Conservation (phyloP, 92 coral and sea anemone genomes). For the Paragorgia papillata region DNA sequence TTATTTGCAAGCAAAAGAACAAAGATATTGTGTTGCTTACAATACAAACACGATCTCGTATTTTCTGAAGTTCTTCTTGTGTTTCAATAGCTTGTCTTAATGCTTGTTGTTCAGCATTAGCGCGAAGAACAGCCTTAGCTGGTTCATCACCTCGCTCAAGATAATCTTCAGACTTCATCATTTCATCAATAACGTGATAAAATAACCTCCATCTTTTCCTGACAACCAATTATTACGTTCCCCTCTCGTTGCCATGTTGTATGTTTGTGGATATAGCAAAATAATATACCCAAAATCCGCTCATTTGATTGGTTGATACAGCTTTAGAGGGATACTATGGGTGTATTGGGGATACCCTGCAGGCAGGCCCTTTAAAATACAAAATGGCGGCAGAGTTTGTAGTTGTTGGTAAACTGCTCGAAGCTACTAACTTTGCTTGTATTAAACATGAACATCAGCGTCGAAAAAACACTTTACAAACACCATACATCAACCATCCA, state of each 20-base stretch:
- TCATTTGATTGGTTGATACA: neutral
- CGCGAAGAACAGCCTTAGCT: slow-evolving; percentile 79
- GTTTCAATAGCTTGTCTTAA: slow-evolving; percentile 83
- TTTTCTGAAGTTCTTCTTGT: slow-evolving; percentile 75
- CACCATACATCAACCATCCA: no score
- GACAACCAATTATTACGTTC: neutral
- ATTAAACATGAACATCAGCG: no score
- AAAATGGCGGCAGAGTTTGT: no score
- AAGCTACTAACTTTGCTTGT: no score
- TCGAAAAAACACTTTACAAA: no score
- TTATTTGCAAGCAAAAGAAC: neutral
- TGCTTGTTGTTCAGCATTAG: slow-evolving; percentile 77
- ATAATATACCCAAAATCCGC: neutral
- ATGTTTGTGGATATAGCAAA: no score
- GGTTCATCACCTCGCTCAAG: slow-evolving; percentile 85
- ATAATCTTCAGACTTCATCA: slow-evolving; percentile 57
- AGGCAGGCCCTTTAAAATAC: no score
- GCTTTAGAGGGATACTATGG: no score
- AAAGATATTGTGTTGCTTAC: slow-evolving; percentile 45
- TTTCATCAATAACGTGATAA: neutral
- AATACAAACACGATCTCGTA: slow-evolving; percentile 80
- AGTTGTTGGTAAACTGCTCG: no score
- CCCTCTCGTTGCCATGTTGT: slow-evolving; percentile 7
- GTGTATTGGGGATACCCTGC: no score
- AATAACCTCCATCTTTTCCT: neutral